Evolutionary conservation across 2,113 vertebrate genomes (phyloP).

Genomic region (Odontophorus gujanensis): DNA sequence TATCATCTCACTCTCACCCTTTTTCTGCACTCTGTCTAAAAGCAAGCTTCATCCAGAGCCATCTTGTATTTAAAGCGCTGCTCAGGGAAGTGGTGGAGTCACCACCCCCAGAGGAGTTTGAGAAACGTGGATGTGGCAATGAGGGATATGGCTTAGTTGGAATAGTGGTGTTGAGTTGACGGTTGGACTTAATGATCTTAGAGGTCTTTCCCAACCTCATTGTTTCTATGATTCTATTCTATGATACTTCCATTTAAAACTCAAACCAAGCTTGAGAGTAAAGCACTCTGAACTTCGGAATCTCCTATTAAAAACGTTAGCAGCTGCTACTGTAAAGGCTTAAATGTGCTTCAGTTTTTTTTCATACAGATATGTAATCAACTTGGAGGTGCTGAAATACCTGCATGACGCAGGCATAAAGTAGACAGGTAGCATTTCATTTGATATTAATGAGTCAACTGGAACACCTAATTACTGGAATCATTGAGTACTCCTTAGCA

Average conservation of each 20-base stretch:
- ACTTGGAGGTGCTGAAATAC: not conserved
- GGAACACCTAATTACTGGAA: slow-evolving; percentile 7
- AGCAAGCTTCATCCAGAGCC: slow-evolving; percentile 5
- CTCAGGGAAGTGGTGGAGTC: too few relatives aligned
- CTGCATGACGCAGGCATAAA: not conserved
- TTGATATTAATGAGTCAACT: slow-evolving; percentile 40
- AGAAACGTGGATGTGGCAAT: too few relatives aligned
- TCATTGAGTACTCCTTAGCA: not conserved
- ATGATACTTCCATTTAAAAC: not conserved
- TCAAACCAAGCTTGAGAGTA: not conserved
- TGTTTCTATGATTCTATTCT: too few relatives aligned
- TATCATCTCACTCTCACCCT: not conserved
- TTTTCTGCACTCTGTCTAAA: not conserved
- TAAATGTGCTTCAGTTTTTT: not conserved
- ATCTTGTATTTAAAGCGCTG: not conserved
- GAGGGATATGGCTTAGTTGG: too few relatives aligned
- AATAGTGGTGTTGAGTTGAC: too few relatives aligned
- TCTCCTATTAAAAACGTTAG: not conserved
- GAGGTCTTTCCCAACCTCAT: too few relatives aligned
- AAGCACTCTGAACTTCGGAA: not conserved
- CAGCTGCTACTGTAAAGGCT: not conserved
- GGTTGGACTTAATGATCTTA: too few relatives aligned
- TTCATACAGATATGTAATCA: not conserved
- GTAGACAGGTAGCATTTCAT: slow-evolving; percentile 3
- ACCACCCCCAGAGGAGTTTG: too few relatives aligned